Evolutionary conservation across 1,140 invertebrate species (phyloP), one percentile per base, ranked within the genome.

Genomic region (Drosophila neocordata): DNA sequence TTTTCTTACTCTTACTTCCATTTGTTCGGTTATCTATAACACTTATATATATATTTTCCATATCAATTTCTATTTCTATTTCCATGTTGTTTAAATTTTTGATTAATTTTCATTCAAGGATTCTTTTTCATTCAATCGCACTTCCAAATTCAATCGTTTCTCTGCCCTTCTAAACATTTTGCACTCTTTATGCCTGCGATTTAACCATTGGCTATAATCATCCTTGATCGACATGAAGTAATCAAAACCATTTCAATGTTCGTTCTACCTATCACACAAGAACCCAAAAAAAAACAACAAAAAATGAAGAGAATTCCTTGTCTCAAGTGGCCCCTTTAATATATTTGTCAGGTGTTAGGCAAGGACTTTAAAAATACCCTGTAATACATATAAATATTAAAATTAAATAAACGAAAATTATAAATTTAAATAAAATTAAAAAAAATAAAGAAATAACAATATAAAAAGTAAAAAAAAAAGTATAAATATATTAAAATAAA

Each of bases 241-340:
- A 11, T 15, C 12, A 12, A 11, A 35, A 22, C 5, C 55, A n/a
- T 35, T 34, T 65, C 15, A 48, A 48, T 48, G 8, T 48, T 48
- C 41, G 8, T 48, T 48, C 41, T 48, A 4, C 41, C 41, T 11
- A 35, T 58, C 38, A 38, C 13, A 31, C 27, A 31, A 3, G 4
- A 31, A 31, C 4, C 24, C 1, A 24, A 24, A 24, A 24, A 2
- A 24, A 24, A 24, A 24, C 1, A 24, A 24, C 48, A 20, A 22
- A 59, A 58, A 31, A 35, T 2, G 22, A 9, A 20, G 9, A 55
- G 11, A n/a, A 57, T 48, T 27, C 38, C 58, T 15, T 61, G 44
- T 55, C 27, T 62, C 5, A 31, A 70, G 27, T 62, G 56, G 38
- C 6, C 35, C 69, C 53, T 53, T 48, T 37, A 62, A 27, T 24